A percentile compares a stretch with the other conserved stretches of the same genome.
These are phyloP conservation scores for Lacanobia oleracea DNA, from an alignment of 2,888 invertebrate species.

Conservation along the genomic window DNA sequence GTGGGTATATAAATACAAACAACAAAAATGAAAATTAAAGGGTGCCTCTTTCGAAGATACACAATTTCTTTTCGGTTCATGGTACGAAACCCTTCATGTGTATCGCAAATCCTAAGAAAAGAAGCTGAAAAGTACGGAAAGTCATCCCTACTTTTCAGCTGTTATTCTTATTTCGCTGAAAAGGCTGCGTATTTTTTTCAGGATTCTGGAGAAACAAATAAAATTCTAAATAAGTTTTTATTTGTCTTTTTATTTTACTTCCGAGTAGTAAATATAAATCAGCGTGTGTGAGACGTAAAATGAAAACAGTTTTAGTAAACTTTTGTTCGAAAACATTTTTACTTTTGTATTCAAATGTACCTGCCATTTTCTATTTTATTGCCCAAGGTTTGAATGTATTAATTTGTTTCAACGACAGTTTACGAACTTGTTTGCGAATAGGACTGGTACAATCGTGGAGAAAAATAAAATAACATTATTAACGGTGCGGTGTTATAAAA, in stretches of 20 bases:
- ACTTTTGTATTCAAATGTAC: conserved; percentile 43
- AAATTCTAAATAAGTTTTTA: conserved; percentile 26
- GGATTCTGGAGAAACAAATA: conserved; percentile 1
- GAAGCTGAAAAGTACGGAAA: too few species aligned
- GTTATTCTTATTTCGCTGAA: neutral
- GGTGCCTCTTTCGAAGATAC: too few species aligned
- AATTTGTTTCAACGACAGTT: conserved; percentile 48
- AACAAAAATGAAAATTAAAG: too few species aligned
- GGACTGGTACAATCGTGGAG: conserved; percentile 7
- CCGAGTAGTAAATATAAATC: conserved; percentile 39
- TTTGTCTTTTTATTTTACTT: conserved; percentile 24
- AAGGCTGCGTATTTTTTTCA: neutral
- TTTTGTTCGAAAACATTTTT: conserved; percentile 44
- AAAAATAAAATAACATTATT: conserved; percentile 1
- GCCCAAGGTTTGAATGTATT: conserved; percentile 38
- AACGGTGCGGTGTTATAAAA: neutral
- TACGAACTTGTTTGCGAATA: conserved; percentile 41
- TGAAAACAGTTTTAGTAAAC: conserved; percentile 37
- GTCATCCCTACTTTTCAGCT: too few species aligned
- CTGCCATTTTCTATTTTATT: conserved; percentile 44
- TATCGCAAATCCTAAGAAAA: too few species aligned
- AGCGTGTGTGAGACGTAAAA: conserved; percentile 28
- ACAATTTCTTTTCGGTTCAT: too few species aligned
- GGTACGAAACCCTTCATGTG: too few species aligned
- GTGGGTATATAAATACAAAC: too few species aligned